phyloP scores from a whole-genome alignment of 2,113 vertebrate species.

The Dicerorhinus sumatrensis region DNA sequence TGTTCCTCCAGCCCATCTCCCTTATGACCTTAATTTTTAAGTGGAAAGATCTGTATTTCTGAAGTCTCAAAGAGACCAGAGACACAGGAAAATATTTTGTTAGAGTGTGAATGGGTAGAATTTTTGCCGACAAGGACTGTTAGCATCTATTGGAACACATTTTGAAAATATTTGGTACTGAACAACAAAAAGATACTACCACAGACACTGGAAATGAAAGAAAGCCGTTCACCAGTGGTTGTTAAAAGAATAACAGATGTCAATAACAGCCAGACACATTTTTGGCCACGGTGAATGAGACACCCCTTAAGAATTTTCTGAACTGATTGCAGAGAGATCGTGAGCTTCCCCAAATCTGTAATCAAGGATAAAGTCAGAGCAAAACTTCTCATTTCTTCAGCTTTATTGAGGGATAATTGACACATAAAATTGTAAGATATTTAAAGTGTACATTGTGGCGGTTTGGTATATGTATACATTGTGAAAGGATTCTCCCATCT shows the following conservation, averaged over 20 bases:
- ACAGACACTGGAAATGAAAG: not conserved
- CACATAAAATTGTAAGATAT: not conserved
- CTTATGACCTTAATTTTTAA: not conserved
- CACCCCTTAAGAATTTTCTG: not conserved
- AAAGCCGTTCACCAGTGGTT: not conserved
- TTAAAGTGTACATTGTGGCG: not conserved
- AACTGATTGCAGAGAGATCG: not conserved
- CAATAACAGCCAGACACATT: not conserved
- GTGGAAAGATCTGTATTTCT: not conserved
- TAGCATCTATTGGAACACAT: not conserved
- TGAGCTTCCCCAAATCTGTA: not conserved
- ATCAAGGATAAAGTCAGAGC: not conserved
- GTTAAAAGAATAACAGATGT: not conserved
- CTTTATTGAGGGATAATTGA: not conserved
- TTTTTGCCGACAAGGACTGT: not conserved
- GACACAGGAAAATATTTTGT: not conserved
- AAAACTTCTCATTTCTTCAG: not conserved
- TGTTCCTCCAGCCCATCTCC: not conserved
- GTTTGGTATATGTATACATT: not conserved
- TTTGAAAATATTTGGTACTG: not conserved
- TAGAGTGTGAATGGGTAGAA: not conserved
- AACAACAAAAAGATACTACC: not conserved
- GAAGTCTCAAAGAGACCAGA: not conserved
- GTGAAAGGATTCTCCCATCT: not conserved
- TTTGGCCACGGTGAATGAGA: not conserved